These are phyloP conservation scores for Drosophila subobscura DNA, from an alignment of 1,140 invertebrate genomes.

Conservation along the genomic window DNA sequence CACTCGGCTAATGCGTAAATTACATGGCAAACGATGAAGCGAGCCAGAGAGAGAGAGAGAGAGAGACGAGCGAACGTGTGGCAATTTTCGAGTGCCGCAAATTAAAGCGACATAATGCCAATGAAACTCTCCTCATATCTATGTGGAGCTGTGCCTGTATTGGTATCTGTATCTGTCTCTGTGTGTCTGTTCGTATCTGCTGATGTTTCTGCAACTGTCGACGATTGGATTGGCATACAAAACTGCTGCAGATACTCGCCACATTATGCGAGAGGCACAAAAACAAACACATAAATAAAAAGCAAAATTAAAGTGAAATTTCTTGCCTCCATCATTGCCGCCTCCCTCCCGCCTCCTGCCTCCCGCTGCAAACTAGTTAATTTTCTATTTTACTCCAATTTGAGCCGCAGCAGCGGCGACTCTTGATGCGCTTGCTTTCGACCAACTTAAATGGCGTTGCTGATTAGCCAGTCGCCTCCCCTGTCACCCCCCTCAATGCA, in stretches of 20 bases:
- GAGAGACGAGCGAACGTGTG: slow-evolving; percentile 41
- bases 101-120: slow-evolving; percentile 68
- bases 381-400: slow-evolving; percentile 83
- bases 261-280: slow-evolving; percentile 65
- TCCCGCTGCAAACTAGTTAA: slow-evolving; percentile 75
- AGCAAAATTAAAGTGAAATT: slow-evolving; percentile 83
- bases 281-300: slow-evolving; percentile 82
- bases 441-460: slow-evolving; percentile 54
- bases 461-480: slow-evolving; percentile 27
- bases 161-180: background rate
- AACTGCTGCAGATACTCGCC: slow-evolving; percentile 49
- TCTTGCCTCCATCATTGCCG: slow-evolving; percentile 36
- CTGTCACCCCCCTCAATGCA: background rate
- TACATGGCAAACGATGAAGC: slow-evolving; percentile 46
- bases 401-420: slow-evolving; percentile 34
- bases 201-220: slow-evolving; percentile 37
- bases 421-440: slow-evolving; percentile 62
- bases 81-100: slow-evolving; percentile 52
- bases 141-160: slow-evolving; percentile 21
- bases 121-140: slow-evolving; percentile 54
- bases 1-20: slow-evolving; percentile 77
- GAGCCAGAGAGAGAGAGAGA: slow-evolving; percentile 26
- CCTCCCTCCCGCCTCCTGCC: slow-evolving; percentile 30
- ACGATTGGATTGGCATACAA: slow-evolving; percentile 72
- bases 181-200: slow-evolving; percentile 14